Base-by-base conservation (phyloP, 2,888 invertebrate species). In the Parelbella ahira region DNA sequence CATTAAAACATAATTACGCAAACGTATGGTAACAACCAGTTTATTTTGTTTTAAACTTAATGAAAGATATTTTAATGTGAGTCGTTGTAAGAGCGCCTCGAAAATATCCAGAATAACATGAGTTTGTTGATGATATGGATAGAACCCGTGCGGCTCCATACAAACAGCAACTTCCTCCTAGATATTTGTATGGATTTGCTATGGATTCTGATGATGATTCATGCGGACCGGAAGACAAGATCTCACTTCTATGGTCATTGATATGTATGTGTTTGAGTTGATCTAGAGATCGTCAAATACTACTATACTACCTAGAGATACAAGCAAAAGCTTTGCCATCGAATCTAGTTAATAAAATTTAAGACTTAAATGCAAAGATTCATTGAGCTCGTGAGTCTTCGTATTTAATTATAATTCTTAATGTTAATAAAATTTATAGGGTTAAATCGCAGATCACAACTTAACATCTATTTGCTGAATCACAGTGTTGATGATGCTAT, bases 101-200 rank as follows among this genome's bases (percentile, higher is more conserved):
- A 56, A 47, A 62, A 60, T 34, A 18, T 34, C 42, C 42, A 18
- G 21, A 18, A 34, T 18, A 1, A 8, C 12, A 37, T 21, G 20
- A n/a, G 20, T 24, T 13, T 25, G 30, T 25, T 13, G 15, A 18
- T 36, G 33, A 30, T 37, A 27, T 37, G 36, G 36, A 32, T 45
- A 59, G 84, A 86, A 86, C 74, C 87, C 87, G 69, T 70, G 67
- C 70, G 68, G 65, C 63, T 71, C 67, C 82, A 80, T 77, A 78
- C 82, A 76, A 75, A 76, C 51, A 72, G 84, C 86, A 87, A 87
- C 86, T 86, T 87, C 86, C 86, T 82, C 76, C 80, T 79, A 78
- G 76, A 83, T 64, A 63, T 74, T 81, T 82, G 84, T 78, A 75
- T 83, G 81, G 74, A 70, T 71, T 70, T 67, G 68, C 58, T 58